Evolutionary conservation across 2,113 vertebrate genomes (phyloP).

Genomic region (Peromyscus californicus): DNA sequence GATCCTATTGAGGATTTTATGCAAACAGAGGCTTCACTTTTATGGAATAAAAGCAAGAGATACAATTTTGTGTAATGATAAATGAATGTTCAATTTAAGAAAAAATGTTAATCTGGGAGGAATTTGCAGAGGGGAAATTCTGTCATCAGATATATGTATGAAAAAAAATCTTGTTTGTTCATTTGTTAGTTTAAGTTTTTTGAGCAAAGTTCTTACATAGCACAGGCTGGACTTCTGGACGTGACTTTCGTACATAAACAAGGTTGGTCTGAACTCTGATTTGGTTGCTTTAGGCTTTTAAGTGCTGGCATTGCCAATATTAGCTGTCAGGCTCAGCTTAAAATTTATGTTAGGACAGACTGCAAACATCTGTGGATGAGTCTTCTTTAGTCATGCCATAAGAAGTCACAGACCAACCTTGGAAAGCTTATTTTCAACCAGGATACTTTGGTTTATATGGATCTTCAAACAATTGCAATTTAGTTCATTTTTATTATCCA

Average conservation of each 20-base stretch:
- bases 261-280: neutral
- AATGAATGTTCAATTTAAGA: neutral
- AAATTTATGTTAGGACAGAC: neutral
- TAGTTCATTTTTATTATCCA: neutral
- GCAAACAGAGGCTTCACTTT: neutral
- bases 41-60: neutral
- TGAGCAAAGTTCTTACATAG: neutral
- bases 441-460: accelerated
- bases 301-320: too few relatives aligned
- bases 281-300: neutral
- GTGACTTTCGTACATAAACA: too few relatives aligned
- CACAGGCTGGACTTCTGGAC: too few relatives aligned
- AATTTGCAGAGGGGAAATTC: neutral
- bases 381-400: neutral
- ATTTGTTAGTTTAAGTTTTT: neutral
- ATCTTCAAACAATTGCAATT: neutral
- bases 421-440: neutral
- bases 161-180: neutral
- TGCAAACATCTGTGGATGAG: neutral
- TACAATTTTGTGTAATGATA: neutral
- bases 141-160: neutral
- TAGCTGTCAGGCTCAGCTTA: neutral
- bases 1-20: neutral
- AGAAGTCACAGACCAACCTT: neutral
- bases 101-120: neutral